A percentile compares a stretch with the other conserved stretches of the same genome.
Evolutionary conservation across 1,140 invertebrate species (phyloP).

Genomic region (Semibalanus balanoides): DNA sequence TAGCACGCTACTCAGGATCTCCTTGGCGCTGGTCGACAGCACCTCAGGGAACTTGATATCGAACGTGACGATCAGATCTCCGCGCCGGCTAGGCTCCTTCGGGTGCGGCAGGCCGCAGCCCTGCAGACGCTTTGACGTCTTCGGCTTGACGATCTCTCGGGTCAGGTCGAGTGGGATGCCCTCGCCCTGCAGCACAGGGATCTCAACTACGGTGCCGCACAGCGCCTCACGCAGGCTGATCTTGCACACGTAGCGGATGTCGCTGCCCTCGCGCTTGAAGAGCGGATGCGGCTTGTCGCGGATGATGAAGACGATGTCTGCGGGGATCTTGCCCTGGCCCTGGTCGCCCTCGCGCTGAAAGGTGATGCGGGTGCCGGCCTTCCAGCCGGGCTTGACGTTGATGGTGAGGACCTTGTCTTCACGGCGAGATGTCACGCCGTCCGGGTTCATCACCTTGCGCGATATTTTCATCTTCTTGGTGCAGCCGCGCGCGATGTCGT

Average conservation of each 20-base stretch:
- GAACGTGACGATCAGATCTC: conserved; percentile 90
- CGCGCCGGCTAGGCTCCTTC: conserved; percentile 78
- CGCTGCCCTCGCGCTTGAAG: conserved; percentile 90
- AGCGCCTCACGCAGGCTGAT: conserved; percentile 81
- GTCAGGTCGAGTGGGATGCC: conserved; percentile 68
- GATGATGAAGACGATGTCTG: conserved; percentile 98
- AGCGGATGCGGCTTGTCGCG: conserved; percentile 87
- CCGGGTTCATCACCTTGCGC: conserved; percentile 64
- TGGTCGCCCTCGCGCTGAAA: conserved; percentile 98
- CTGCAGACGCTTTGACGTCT: conserved; percentile 70
- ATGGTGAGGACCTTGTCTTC: conserved; percentile 98
- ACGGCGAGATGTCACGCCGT: conserved; percentile 62
- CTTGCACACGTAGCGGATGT: conserved; percentile 82
- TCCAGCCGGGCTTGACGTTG: conserved; percentile 97
- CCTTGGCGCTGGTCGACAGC: conserved; percentile 64
- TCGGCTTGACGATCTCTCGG: conserved; percentile 83
- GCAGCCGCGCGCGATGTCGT: conserved; percentile 83
- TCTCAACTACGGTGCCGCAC: conserved; percentile 72
- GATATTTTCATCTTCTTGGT: conserved; percentile 99
- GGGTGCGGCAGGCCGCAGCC: conserved; percentile 89
- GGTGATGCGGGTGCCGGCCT: conserved; percentile 96
- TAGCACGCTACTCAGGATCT: conserved; percentile 76
- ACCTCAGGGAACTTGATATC: conserved; percentile 92
- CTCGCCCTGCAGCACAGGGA: conserved; percentile 79
- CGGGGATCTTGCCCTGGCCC: conserved; percentile 85